These are phyloP conservation scores for Zeuzera pyrina DNA, from an alignment of 2,888 invertebrate species.

Conservation along the genomic window DNA sequence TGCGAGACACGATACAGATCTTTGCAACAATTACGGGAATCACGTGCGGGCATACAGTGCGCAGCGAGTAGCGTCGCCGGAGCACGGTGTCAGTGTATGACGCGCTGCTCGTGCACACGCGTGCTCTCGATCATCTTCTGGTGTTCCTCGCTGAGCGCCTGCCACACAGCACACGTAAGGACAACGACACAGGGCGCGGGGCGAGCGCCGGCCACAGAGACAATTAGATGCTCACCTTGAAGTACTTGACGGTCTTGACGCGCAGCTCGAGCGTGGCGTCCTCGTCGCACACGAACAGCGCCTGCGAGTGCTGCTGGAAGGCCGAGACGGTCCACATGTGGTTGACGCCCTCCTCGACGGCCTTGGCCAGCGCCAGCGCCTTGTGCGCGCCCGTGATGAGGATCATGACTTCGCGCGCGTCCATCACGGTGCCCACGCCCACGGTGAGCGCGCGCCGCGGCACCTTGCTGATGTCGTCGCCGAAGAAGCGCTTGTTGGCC, in stretches of 20 bases:
- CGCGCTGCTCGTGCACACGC: slow-evolving; percentile 45
- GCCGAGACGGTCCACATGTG: slow-evolving; percentile 99
- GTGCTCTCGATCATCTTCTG: slow-evolving; percentile 80
- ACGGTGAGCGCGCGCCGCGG: slow-evolving; percentile 97
- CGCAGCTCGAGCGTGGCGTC: slow-evolving; percentile 96
- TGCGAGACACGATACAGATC: too few relatives aligned
- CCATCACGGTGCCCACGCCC: slow-evolving; percentile 99
- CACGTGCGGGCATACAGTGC: background rate
- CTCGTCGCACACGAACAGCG: slow-evolving; percentile 97
- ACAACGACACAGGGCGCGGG: too few relatives aligned
- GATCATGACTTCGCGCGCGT: slow-evolving; percentile 97
- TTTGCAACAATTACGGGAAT: too few relatives aligned
- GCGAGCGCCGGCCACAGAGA: too few relatives aligned
- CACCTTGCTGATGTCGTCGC: slow-evolving; percentile 93
- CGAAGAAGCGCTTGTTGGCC: slow-evolving; percentile 98
- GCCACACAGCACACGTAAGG: slow-evolving; percentile 30
- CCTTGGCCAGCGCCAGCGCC: slow-evolving; percentile 96
- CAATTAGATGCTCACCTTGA: slow-evolving; percentile 84
- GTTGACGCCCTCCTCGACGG: slow-evolving; percentile 98
- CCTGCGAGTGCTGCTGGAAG: slow-evolving; percentile 95
- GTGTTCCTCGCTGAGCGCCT: slow-evolving; percentile 90
- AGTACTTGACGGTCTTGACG: slow-evolving; percentile 99
- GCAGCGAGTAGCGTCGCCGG: background rate
- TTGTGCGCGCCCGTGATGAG: slow-evolving; percentile 97
- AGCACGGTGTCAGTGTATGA: slow-evolving; percentile 39